phyloP scores from a whole-genome alignment of 2,797 vertebrate species.

The Hybognathus amarus region DNA sequence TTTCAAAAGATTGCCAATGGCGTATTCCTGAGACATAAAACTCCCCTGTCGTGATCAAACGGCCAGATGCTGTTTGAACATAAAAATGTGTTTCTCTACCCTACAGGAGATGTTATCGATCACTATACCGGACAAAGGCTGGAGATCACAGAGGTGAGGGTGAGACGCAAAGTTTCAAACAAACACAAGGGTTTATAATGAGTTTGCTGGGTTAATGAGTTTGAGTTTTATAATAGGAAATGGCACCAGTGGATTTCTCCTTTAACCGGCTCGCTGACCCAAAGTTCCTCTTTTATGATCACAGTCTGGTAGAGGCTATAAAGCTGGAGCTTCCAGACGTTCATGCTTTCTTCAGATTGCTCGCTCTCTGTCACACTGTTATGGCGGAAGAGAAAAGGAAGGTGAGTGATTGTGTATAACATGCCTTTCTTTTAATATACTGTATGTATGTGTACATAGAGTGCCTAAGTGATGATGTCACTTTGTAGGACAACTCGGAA shows the following conservation, averaged over 20 bases:
- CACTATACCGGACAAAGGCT: slow-evolving; percentile 77
- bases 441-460: slow-evolving; percentile 15
- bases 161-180: slow-evolving; percentile 66
- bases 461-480: too few species aligned
- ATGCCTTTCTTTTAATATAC: not conserved
- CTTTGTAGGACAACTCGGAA: too few species aligned
- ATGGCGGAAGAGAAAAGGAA: slow-evolving; percentile 91
- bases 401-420: slow-evolving; percentile 37
- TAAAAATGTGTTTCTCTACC: slow-evolving; percentile 52
- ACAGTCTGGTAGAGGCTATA: slow-evolving; percentile 85
- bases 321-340: slow-evolving; percentile 78
- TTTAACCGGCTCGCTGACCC: slow-evolving; percentile 88
- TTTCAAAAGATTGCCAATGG: slow-evolving; percentile 2
- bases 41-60: not conserved
- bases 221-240: slow-evolving; percentile 73
- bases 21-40: not conserved
- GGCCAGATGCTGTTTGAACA: not conserved
- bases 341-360: slow-evolving; percentile 88
- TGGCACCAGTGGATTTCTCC: slow-evolving; percentile 87
- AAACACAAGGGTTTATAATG: not conserved
- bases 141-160: slow-evolving; percentile 87
- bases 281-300: slow-evolving; percentile 89
- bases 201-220: not conserved
- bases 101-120: slow-evolving; percentile 81
- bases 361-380: slow-evolving; percentile 93